Conservation (phyloP, 2,113 vertebrate species). For the Anguilla rostrata region DNA sequence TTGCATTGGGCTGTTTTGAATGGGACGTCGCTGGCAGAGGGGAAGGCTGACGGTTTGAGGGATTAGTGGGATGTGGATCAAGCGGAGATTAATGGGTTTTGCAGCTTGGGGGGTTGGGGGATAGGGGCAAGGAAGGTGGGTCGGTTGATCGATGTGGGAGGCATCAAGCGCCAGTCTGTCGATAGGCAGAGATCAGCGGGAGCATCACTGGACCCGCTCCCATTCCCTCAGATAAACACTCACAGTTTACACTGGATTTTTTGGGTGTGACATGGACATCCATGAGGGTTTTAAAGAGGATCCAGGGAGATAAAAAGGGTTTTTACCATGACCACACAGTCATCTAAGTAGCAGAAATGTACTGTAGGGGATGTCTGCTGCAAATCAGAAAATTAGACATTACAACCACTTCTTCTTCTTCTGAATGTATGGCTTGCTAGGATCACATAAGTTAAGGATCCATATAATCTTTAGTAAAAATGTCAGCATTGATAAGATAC, state of each 20-base stretch:
- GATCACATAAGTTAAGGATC: too few relatives aligned
- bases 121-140: not conserved
- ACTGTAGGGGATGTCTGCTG: too few relatives aligned
- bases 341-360: too few relatives aligned
- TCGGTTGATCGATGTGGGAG: slow-evolving; percentile 14
- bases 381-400: too few relatives aligned
- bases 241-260: not conserved
- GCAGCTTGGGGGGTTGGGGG: not conserved
- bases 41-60: slow-evolving; percentile 15
- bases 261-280: not conserved
- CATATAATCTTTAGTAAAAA: too few relatives aligned
- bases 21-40: too few relatives aligned
- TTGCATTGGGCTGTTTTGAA: not conserved
- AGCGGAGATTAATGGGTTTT: slow-evolving; percentile 23
- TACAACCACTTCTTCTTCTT: too few relatives aligned
- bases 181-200: slow-evolving; percentile 10
- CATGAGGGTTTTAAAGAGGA: not conserved
- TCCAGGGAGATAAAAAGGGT: not conserved
- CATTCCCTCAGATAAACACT: not conserved
- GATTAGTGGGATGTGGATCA: slow-evolving; percentile 5
- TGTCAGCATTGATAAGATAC: too few relatives aligned
- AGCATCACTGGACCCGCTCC: not conserved
- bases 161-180: not conserved
- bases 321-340: not conserved
- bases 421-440: too few relatives aligned